Evolutionary conservation across 2,113 vertebrate species (phyloP), one percentile per base, ranked within the genome.

Genomic region (Thomomys bottae): DNA sequence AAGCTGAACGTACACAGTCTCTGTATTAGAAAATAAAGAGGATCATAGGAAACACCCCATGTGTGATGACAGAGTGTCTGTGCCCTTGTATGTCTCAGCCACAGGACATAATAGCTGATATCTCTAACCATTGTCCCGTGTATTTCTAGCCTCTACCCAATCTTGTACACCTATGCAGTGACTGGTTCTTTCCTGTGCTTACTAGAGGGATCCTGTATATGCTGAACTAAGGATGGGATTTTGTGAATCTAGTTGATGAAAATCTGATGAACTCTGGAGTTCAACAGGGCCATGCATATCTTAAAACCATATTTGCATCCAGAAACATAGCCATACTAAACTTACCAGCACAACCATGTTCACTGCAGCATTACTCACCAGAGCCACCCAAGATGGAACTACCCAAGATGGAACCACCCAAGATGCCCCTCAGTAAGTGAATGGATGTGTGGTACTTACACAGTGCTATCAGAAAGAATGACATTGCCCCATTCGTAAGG

Each of bases 231-330:
- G 57, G 23, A 21, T 23, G 8, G 61, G 21, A 7, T 54, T 67
- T 24, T 54, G 36, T 34, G 32, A 34, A 87, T 45, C 15, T 18
- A 59, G 26, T 21, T 54, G 64, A 45, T 23, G 4, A 30, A 0
- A 17, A 28, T 66, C 6, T 64, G 26, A 23, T 75, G 9, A 11
- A 15, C 36, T 12, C 18, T 4, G 10, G 21, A 28, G 24, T 70
- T 3, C 36, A 32, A n/a, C 23, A 63, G 49, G 68, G 30, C 18
- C 21, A 8, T 63, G 34, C 57, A 12, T 82, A 23, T 85, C 71
- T 79, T 34, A 85, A 88, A 90, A 40, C 72, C 49, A 68, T 23
- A 30, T n/a, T 94, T 26, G n/a, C n/a, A n/a, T n/a, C n/a, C n/a
- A n/a, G n/a, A n/a, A n/a, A n/a, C n/a, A n/a, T n/a, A n/a, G n/a